These are phyloP conservation scores for Turnix velox DNA, from an alignment of 2,113 vertebrate species.

Conservation along the genomic window DNA sequence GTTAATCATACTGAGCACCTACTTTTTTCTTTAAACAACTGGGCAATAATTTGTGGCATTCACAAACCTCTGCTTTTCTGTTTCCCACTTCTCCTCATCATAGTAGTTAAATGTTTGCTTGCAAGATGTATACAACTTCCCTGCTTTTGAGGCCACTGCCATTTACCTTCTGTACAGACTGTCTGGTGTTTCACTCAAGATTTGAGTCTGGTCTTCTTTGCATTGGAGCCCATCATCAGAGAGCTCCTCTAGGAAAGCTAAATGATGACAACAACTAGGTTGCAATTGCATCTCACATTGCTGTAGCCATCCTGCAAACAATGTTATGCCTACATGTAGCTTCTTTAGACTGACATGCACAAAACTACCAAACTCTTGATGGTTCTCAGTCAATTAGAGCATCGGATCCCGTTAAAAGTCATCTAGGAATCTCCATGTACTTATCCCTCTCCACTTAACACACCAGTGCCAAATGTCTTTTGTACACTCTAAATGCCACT, in stretches of 20 bases:
- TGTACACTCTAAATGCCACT: background rate
- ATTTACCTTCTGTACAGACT: background rate
- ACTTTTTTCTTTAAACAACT: background rate
- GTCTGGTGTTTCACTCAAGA: background rate
- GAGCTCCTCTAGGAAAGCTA: background rate
- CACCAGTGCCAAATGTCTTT: background rate
- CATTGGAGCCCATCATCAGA: background rate
- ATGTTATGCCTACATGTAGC: background rate
- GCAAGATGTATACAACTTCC: background rate
- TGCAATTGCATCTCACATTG: background rate
- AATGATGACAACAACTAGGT: accelerated
- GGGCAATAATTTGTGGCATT: background rate
- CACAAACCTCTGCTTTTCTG: background rate
- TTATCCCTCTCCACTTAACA: background rate
- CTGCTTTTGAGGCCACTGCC: background rate
- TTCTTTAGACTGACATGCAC: background rate
- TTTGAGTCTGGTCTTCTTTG: background rate
- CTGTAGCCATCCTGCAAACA: background rate
- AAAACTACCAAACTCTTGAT: background rate
- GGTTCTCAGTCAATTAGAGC: background rate
- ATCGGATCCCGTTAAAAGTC: background rate
- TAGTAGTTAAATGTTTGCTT: background rate
- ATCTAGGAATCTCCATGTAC: no score
- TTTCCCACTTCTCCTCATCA: background rate
- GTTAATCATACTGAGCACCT: accelerated